Base-by-base conservation (phyloP, 2,888 invertebrate species). In the Galerucella pusilla region DNA sequence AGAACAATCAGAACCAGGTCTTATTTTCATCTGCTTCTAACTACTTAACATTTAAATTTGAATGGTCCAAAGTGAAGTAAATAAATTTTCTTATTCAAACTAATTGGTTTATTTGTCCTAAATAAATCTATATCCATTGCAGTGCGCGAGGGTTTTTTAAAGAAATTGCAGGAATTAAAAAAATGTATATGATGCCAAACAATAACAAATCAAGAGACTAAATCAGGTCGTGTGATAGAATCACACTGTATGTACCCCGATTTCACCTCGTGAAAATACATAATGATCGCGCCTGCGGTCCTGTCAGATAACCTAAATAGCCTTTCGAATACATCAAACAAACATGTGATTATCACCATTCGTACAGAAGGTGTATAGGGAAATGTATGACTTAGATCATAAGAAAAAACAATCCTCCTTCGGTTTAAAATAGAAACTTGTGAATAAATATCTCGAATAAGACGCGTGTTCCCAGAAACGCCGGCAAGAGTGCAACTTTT, bases 281-380 rank as follows among this genome's bases (percentile, higher is more conserved):
- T 12, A 6, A 16, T 65, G 20, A 16, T 35, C 64, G 64, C 64
- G 64, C 64, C 64, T 65, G 64, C 64, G 46, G 64, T 9, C 12
- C 35, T 5, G 64, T 45, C 64, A 46, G 64, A 65, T 65, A 65
- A 65, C 64, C 64, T 65, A 65, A 65, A 65, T 65, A 65, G 64
- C 64, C 64, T 65, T 65, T 65, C 20, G 10, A 12, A 16, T 67
- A 54, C 69, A 70, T 63, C 61, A 49, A 70, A 49, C 49, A 49
- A 63, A 49, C 70, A 70, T 63, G 70, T 70, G 63, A 70, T 45
- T 49, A 63, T 70, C 63, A 70, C 63, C 57, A 70, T 54, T 64
- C 54, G 20, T 49, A 49, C 46, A 28, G 49, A 69, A 69, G 46
- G 61, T 69, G 64, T 65, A 25, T 70, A 54, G 63, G 64, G 42